These are phyloP conservation scores for Paratrypauchen microcephalus DNA, from an alignment of 2,797 vertebrate species.

Conservation along the genomic window DNA sequence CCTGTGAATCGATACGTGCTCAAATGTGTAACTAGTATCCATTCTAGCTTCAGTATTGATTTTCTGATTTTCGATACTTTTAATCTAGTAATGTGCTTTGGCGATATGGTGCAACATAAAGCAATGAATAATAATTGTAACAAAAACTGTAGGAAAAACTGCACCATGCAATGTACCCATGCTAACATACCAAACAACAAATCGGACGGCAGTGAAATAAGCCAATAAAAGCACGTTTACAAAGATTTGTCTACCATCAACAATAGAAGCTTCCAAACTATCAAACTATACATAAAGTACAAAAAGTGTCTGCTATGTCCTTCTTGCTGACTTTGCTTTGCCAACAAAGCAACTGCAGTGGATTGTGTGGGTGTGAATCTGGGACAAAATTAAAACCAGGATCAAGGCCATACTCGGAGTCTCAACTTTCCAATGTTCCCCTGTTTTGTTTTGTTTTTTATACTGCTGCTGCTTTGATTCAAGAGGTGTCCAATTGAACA, in stretches of 20 bases:
- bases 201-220: neutral
- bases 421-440: constrained; percentile 33
- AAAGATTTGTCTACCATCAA: constrained; percentile 29
- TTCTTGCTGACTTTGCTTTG: constrained; percentile 36
- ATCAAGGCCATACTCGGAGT: constrained; percentile 46
- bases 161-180: neutral
- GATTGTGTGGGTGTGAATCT: constrained; percentile 42
- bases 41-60: too few species aligned
- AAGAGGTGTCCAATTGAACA: constrained; percentile 44
- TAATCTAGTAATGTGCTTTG: too few species aligned
- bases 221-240: neutral
- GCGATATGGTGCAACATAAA: too few species aligned
- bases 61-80: too few species aligned
- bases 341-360: constrained; percentile 52
- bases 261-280: constrained; percentile 28
- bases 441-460: constrained; percentile 36
- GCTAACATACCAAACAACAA: neutral
- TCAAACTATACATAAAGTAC: constrained; percentile 47
- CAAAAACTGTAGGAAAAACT: too few species aligned
- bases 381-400: constrained; percentile 56
- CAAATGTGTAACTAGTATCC: too few species aligned
- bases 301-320: constrained; percentile 48
- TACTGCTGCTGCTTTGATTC: constrained; percentile 42
- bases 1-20: too few species aligned
- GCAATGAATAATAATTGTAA: too few species aligned